These are phyloP conservation scores for Bombylius discolor DNA, from an alignment of 2,888 invertebrate species.

Conservation along the genomic window DNA sequence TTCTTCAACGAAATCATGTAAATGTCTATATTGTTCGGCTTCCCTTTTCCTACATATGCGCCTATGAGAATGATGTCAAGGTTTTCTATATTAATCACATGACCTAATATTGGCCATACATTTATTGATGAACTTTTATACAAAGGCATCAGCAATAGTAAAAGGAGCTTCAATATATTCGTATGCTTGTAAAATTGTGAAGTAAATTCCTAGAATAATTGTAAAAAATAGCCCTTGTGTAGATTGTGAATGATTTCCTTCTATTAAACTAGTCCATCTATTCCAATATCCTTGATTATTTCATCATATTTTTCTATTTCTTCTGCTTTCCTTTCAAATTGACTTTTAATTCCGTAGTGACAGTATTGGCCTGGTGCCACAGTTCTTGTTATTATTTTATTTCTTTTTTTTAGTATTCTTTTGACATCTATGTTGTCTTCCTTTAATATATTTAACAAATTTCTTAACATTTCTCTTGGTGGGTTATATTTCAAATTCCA, in stretches of 20 bases:
- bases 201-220: constrained; percentile 48
- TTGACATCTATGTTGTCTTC: not conserved
- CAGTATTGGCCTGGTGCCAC: constrained; percentile 7
- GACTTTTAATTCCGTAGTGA: constrained; percentile 1
- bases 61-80: constrained; percentile 3
- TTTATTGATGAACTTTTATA: constrained; percentile 1
- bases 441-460: not conserved
- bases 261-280: constrained; percentile 31
- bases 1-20: constrained; percentile 5
- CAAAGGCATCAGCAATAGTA: constrained; percentile 38
- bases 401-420: not conserved
- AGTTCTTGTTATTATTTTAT: not conserved
- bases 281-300: constrained; percentile 2
- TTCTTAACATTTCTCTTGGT: not conserved
- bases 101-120: constrained; percentile 5
- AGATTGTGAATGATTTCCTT: constrained; percentile 38
- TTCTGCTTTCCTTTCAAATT: not conserved
- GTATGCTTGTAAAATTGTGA: constrained; percentile 50
- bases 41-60: constrained; percentile 1
- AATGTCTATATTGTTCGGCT: constrained; percentile 3
- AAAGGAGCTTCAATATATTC: constrained; percentile 55
- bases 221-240: constrained; percentile 41
- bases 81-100: not conserved
- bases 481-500: not conserved
- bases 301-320: not conserved